phyloP scores from a whole-genome alignment of 2,797 vertebrate species.

The Calcarius lapponicus region DNA sequence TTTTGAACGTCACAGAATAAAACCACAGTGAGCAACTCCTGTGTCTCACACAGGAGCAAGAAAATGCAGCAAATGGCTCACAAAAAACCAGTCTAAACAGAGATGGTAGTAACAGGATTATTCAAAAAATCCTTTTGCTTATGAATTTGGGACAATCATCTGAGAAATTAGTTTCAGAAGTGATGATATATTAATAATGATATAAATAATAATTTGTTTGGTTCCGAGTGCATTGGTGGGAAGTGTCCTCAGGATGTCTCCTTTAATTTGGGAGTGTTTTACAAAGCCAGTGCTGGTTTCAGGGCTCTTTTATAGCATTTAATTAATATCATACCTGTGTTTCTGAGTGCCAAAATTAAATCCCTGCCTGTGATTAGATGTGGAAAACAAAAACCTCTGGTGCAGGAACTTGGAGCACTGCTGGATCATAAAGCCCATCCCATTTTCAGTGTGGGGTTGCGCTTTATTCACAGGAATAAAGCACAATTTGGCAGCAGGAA shows the following conservation, averaged over 20 bases:
- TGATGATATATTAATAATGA: background rate
- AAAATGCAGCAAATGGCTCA: background rate
- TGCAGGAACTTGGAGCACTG: background rate
- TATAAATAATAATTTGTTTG: background rate
- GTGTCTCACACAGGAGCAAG: background rate
- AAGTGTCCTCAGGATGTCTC: background rate
- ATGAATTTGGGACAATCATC: background rate
- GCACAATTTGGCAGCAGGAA: background rate
- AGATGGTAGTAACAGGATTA: background rate
- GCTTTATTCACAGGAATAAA: background rate
- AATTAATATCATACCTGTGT: background rate
- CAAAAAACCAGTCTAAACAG: background rate
- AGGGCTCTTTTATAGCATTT: background rate
- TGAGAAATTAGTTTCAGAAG: background rate
- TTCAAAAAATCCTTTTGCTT: background rate
- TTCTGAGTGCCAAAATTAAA: background rate
- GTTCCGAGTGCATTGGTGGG: background rate
- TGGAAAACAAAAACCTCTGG: background rate
- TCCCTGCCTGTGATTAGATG: background rate
- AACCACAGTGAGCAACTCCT: background rate
- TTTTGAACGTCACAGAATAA: background rate
- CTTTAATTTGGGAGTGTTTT: background rate
- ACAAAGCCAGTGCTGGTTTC: background rate
- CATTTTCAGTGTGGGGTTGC: background rate
- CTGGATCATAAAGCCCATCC: background rate